Percentiles rank a stretch among this genome's conserved stretches.
Evolutionary conservation across 2,797 vertebrate genomes (phyloP).

Genomic region (Molossus molossus): DNA sequence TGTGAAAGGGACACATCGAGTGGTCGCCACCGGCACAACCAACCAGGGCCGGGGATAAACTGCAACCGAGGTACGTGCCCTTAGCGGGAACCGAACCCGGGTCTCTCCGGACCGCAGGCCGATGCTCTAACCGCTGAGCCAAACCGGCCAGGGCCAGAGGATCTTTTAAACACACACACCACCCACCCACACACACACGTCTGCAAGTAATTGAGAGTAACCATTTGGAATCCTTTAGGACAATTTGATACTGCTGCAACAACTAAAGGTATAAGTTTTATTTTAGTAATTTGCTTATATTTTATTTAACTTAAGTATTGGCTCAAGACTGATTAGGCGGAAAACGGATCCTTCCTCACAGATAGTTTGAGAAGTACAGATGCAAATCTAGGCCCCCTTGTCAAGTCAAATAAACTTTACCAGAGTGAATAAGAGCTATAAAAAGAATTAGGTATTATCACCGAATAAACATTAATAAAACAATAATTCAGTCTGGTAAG

Average conservation of each 20-base stretch:
- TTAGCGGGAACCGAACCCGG: no score
- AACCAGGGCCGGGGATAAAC: no score
- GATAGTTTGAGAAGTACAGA: conserved; percentile 15
- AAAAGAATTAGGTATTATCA: conserved; percentile 8
- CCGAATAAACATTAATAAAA: conserved; percentile 5
- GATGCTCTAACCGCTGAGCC: no score
- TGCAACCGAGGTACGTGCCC: no score
- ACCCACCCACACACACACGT: no score
- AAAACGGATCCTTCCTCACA: neutral
- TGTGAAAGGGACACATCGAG: no score
- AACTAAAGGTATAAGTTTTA: neutral
- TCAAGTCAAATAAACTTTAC: conserved; percentile 59
- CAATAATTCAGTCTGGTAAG: conserved; percentile 20
- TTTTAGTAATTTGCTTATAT: conserved; percentile 41
- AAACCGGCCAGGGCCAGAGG: no score
- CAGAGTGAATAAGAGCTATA: neutral
- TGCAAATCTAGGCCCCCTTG: neutral
- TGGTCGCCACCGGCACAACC: no score
- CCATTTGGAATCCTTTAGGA: neutral
- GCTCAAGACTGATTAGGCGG: conserved; percentile 5
- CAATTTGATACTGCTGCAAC: neutral
- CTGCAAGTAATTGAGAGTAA: neutral
- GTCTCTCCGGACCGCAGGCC: no score
- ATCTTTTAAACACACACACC: neutral
- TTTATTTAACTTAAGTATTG: conserved; percentile 55